Percentiles rank a stretch among this genome's conserved stretches.
Conservation (phyloP, 2,797 vertebrate species). For the Scarus forsteni region DNA sequence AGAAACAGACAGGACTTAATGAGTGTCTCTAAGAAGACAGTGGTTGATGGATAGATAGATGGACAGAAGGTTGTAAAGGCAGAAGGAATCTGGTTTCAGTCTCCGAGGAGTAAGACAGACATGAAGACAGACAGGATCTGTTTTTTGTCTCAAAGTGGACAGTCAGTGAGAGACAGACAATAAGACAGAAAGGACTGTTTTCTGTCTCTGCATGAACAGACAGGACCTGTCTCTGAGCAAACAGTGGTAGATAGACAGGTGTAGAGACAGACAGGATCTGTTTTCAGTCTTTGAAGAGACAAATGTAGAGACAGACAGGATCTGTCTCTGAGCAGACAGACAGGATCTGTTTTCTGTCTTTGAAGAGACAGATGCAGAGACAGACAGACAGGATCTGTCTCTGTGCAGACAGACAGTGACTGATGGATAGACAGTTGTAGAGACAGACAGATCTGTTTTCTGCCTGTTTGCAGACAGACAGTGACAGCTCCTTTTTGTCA, state of each 20-base stretch:
- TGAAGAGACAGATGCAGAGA: too few species aligned
- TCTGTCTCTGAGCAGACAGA: background rate
- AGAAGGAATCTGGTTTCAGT: background rate
- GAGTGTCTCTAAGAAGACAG: background rate
- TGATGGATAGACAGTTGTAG: background rate
- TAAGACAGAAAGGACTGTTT: background rate
- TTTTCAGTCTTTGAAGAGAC: too few species aligned
- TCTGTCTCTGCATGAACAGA: background rate
- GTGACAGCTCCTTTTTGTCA: conserved; percentile 73
- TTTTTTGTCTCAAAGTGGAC: background rate
- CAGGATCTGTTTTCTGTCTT: background rate
- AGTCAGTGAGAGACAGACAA: background rate
- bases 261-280: background rate
- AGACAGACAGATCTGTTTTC: background rate
- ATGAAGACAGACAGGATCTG: background rate
- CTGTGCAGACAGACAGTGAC: background rate
- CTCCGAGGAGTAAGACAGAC: too few species aligned
- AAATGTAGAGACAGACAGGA: background rate
- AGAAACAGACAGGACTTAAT: background rate
- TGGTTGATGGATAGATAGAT: background rate
- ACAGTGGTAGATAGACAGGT: background rate
- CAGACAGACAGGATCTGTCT: background rate
- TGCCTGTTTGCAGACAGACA: conserved; percentile 7
- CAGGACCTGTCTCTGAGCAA: too few species aligned
- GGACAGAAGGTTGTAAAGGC: background rate